Evolutionary conservation across 2,797 vertebrate species (phyloP).

Genomic region (Aeoliscus strigatus): DNA sequence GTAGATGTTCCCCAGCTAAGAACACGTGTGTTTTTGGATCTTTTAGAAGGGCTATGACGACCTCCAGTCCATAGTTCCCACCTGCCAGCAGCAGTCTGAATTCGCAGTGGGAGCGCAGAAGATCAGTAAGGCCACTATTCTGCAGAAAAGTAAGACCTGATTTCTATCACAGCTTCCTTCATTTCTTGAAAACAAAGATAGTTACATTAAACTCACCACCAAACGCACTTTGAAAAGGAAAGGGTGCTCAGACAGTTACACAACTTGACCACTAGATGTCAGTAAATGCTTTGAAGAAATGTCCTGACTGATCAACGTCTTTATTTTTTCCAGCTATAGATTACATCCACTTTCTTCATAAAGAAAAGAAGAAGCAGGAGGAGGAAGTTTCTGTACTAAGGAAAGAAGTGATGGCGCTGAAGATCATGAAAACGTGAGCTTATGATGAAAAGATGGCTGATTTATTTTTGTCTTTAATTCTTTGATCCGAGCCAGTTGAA

Average conservation of each 20-base stretch:
- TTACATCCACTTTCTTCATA: constrained; percentile 98
- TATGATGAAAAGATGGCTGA: not conserved
- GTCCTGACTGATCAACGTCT: constrained; percentile 16
- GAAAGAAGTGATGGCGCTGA: constrained; percentile 94
- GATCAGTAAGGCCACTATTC: constrained; percentile 93
- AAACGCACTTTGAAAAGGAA: not conserved
- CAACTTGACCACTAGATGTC: too few species aligned
- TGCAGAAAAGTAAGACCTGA: constrained; percentile 89
- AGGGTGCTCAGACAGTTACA: too few species aligned
- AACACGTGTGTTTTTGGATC: too few species aligned
- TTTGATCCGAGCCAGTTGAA: too few species aligned
- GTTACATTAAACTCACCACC: too few species aligned
- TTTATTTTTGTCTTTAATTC: not conserved
- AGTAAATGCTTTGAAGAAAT: not conserved
- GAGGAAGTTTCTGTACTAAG: constrained; percentile 91
- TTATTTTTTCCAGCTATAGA: constrained; percentile 82
- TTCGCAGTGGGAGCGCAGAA: constrained; percentile 89
- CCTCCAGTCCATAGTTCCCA: constrained; percentile 92
- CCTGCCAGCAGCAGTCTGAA: constrained; percentile 93
- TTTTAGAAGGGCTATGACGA: constrained; percentile 96
- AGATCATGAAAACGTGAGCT: constrained; percentile 96
- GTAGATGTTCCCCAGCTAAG: too few species aligned
- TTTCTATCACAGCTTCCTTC: too few species aligned
- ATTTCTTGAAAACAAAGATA: too few species aligned
- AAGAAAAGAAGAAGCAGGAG: constrained; percentile 99